phyloP scores from a whole-genome alignment of 2,113 vertebrate species.

The Heterocephalus glaber region DNA sequence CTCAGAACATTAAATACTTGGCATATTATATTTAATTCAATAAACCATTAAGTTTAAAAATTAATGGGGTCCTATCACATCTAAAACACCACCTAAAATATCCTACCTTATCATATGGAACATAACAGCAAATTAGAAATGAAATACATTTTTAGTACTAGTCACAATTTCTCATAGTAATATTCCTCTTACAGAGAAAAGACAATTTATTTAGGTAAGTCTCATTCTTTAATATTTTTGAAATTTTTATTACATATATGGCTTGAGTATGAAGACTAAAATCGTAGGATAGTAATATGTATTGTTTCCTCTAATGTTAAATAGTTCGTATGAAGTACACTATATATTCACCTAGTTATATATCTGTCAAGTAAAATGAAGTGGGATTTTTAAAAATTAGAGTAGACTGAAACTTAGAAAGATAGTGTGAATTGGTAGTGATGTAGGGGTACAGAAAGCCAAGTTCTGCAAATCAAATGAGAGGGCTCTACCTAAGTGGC shows the following conservation, averaged over 20 bases:
- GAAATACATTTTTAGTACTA: slow-evolving; percentile 16
- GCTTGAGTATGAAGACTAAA: background rate
- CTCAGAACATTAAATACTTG: background rate
- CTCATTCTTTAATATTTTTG: background rate
- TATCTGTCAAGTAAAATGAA: background rate
- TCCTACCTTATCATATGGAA: background rate
- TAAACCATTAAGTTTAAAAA: slow-evolving; percentile 22
- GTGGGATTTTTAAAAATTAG: background rate
- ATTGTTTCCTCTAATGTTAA: slow-evolving; percentile 17
- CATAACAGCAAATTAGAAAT: slow-evolving; percentile 9
- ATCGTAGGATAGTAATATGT: background rate
- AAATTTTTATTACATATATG: background rate
- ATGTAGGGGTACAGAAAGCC: background rate
- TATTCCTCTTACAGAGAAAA: slow-evolving; percentile 5
- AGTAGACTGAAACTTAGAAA: slow-evolving; percentile 22
- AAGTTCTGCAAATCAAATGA: background rate
- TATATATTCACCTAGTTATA: background rate
- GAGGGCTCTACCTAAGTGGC: background rate
- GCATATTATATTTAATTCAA: background rate
- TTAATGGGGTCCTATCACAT: background rate
- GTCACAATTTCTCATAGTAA: slow-evolving; percentile 21
- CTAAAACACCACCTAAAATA: slow-evolving; percentile 12
- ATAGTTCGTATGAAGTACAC: background rate
- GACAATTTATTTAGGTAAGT: background rate
- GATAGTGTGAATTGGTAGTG: background rate